Percentiles rank a stretch among this genome's conserved stretches.
phyloP scores from a whole-genome alignment of 2,113 vertebrate species.

The Formicarius rufipectus region DNA sequence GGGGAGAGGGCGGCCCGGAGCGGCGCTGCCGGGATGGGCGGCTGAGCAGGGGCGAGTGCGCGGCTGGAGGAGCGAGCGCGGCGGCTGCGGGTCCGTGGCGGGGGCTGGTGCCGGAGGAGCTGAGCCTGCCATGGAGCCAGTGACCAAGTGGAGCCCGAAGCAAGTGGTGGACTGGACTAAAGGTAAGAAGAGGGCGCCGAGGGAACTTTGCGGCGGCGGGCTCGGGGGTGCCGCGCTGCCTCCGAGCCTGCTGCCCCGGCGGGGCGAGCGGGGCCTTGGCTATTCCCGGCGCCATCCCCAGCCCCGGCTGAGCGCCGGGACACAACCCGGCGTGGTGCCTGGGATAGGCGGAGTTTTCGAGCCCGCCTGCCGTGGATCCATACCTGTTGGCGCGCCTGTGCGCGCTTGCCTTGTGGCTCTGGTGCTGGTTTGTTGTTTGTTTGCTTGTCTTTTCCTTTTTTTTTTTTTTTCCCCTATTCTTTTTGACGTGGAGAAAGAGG shows the following conservation, averaged over 20 bases:
- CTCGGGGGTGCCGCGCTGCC: background rate
- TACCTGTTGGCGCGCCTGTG: background rate
- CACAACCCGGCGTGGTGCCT: background rate
- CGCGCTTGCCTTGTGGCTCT: background rate
- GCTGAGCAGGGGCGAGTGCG: background rate
- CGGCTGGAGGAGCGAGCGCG: background rate
- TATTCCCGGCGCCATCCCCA: background rate
- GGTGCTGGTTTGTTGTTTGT: background rate
- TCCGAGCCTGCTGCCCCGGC: too few species aligned
- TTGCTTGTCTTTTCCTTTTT: background rate
- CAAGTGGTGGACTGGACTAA: slow-evolving; percentile 81
- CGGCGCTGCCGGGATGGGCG: slow-evolving; percentile 25
- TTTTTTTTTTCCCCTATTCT: too few species aligned
- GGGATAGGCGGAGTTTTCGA: background rate
- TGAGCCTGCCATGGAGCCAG: slow-evolving; percentile 73
- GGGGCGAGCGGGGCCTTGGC: background rate
- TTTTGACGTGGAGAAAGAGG: background rate
- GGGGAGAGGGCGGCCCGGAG: background rate
- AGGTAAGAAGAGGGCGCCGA: slow-evolving; percentile 60
- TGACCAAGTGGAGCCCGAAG: slow-evolving; percentile 78
- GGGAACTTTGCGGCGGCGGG: background rate
- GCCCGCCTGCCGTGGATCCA: background rate
- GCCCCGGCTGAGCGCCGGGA: background rate
- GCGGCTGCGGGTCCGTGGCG: background rate
- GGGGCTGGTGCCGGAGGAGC: background rate